These are phyloP conservation scores for Bambusicola thoracicus DNA, from an alignment of 2,113 vertebrate species.

Conservation along the genomic window DNA sequence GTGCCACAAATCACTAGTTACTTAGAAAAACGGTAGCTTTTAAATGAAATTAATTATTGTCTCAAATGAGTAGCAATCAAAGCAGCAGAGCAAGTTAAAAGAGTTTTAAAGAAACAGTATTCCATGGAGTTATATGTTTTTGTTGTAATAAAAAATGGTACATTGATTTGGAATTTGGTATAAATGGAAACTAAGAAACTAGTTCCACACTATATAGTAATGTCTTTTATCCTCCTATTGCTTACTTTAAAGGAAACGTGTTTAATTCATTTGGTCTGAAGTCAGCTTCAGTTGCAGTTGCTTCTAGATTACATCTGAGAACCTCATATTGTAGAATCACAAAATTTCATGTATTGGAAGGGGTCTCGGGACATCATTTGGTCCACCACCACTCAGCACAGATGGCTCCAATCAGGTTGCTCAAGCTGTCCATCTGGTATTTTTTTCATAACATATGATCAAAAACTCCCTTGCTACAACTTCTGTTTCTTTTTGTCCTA, in stretches of 20 bases:
- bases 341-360: not conserved
- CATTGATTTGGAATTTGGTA: not conserved
- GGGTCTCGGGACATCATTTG: not conserved
- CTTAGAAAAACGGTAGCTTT: not conserved
- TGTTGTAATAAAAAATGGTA: not conserved
- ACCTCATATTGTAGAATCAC: not conserved
- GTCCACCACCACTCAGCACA: not conserved
- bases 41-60: not conserved
- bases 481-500: not conserved
- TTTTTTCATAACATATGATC: not conserved
- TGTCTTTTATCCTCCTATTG: not conserved
- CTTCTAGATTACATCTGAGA: not conserved
- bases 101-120: not conserved
- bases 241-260: not conserved
- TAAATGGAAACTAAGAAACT: conserved; percentile 9
- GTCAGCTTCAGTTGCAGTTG: not conserved
- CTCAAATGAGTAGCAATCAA: not conserved
- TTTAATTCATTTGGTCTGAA: not conserved
- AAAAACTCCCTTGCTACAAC: not conserved
- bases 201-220: not conserved
- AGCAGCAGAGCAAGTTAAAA: not conserved
- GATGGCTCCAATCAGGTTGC: not conserved
- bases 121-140: not conserved
- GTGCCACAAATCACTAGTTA: not conserved
- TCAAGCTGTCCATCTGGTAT: not conserved